Percentiles rank a stretch among this genome's conserved stretches.
Evolutionary conservation across 2,797 vertebrate genomes (phyloP).

Genomic region (Eulemur coronatus): DNA sequence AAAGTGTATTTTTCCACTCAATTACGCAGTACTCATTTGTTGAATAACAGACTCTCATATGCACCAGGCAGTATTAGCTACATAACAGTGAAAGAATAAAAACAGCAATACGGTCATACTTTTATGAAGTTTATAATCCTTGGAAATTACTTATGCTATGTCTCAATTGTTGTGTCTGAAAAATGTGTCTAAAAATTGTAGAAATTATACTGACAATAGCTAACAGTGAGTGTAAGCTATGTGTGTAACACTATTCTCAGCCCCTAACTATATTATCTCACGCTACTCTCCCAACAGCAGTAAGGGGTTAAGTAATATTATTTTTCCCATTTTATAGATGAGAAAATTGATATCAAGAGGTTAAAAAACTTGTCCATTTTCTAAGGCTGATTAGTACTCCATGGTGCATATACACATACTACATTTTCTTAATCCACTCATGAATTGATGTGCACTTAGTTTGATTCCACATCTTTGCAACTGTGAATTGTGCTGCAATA

Average conservation of each 20-base stretch:
- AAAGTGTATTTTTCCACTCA: not conserved
- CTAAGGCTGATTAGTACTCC: not conserved
- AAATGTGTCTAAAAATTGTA: not conserved
- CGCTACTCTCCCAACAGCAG: not conserved
- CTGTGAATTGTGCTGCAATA: not conserved
- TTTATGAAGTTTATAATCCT: not conserved
- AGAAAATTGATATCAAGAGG: not conserved
- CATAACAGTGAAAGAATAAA: not conserved
- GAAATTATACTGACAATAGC: not conserved
- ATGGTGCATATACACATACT: not conserved
- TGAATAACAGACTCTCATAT: not conserved
- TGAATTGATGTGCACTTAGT: not conserved
- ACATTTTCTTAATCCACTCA: not conserved
- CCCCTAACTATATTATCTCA: not conserved
- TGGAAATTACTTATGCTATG: not conserved
- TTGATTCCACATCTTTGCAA: not conserved
- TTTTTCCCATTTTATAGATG: not conserved
- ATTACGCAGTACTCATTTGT: not conserved
- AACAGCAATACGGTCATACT: not conserved
- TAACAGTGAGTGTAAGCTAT: not conserved
- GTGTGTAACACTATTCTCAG: not conserved
- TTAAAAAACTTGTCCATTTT: not conserved
- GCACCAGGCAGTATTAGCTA: not conserved
- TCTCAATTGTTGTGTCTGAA: not conserved
- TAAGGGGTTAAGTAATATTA: not conserved